A percentile compares a stretch with the other conserved stretches of the same genome.
These are phyloP conservation scores for Petrosia ficiformis DNA, from an alignment of 37 sponge, comb jelly and placozoan species.

Conservation along the genomic window DNA sequence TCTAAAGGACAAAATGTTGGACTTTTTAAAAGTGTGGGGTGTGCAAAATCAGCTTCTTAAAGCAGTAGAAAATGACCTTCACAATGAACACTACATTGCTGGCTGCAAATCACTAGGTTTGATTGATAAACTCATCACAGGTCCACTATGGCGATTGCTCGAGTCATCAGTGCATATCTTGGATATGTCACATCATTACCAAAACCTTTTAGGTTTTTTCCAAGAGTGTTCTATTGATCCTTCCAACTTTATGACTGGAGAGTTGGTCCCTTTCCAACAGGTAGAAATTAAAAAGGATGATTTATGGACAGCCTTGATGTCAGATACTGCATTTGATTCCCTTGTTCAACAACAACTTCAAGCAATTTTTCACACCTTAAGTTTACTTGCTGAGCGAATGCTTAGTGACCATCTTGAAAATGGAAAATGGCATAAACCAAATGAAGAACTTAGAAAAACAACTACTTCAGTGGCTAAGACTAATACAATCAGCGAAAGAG, in stretches of 20 bases:
- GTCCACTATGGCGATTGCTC: conserved; percentile 14
- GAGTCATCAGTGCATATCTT: background rate
- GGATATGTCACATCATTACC: background rate
- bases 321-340: background rate
- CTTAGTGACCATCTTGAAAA: background rate
- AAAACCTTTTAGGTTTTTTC: background rate
- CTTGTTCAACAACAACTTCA: background rate
- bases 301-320: background rate
- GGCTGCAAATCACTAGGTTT: conserved; percentile 17
- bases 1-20: background rate
- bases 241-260: background rate
- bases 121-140: conserved; percentile 6
- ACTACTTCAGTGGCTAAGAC: conserved; percentile 27
- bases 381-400: background rate
- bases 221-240: background rate
- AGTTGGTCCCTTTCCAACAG: background rate
- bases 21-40: conserved; percentile 20
- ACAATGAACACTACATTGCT: background rate
- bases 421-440: too few relatives aligned
- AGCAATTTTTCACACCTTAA: conserved; percentile 3
- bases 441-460: background rate
- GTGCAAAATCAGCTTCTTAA: background rate
- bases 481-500: conserved; percentile 41
- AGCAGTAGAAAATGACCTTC: background rate
- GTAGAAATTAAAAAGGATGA: background rate